Base-by-base conservation (phyloP, 30 jellyfish, hydroid and myxozoan genomes). In the Hydractinia echinata region DNA sequence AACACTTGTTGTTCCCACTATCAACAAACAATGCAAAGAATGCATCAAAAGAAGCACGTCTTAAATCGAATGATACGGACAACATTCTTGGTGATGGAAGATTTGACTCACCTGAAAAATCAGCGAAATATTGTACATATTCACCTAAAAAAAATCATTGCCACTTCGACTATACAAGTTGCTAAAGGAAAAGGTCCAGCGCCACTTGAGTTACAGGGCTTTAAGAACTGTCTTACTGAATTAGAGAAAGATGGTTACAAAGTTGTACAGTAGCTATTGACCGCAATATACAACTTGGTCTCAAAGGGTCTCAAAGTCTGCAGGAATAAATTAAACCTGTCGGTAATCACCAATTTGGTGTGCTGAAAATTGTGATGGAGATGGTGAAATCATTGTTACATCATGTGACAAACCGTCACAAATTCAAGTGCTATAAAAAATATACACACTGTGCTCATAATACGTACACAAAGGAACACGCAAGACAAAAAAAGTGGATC, bases 71-170 rank as follows among this genome's bases (percentile, higher is more conserved):
- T n/a, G n/a, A n/a, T n/a, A n/a, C n/a, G n/a, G n/a, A n/a, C n/a
- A n/a, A n/a, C n/a, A 56, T 56, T 56, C 8, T 70, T 4, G 80
- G 80, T 21, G 80, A 70, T 18, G 67, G 80, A 4, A 21, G 80
- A 16, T 70, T 70, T 49, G 80, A 70, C 48, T 70, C 80, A 7
- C 80, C 80, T 18, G 80, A 56, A 8, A 70, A 70, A 70, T 15
- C 80, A 5, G 80, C 80, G 69, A 70, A 70, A 49, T 70, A 70
- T 49, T 18, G 80, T 14, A 70, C 68, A 13, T 70, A 70, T 14
- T 18, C 80, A 70, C 48, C 56, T 49, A 54, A 70, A 70, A 16
- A 70, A 70, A 5, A 70, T 70, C 48, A 8, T 70, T 14, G 80
- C 67, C 21, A 7, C 69, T 5, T 70, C 80, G 48, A 70, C 80